A percentile compares a stretch with the other conserved stretches of the same genome.
phyloP scores from a whole-genome alignment of 2,888 invertebrate species.

The Hyalella azteca region DNA sequence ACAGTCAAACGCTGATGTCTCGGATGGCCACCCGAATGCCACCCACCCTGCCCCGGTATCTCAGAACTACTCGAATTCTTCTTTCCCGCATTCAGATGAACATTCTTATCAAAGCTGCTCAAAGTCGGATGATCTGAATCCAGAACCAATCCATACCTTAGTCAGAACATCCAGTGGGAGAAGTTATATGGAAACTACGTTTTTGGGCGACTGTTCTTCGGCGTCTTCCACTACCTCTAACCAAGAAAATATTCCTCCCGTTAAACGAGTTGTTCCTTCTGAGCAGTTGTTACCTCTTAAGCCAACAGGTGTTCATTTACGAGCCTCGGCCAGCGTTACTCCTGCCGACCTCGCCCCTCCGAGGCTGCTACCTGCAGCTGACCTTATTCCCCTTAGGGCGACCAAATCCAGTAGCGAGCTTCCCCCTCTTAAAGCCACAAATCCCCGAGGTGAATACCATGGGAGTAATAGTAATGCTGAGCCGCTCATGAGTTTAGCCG shows the following conservation, averaged over 20 bases:
- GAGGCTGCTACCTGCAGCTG: conserved; percentile 34
- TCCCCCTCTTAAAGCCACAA: conserved; percentile 54
- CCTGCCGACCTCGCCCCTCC: conserved; percentile 41
- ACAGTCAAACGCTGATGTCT: not conserved
- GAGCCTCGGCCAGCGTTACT: conserved; percentile 42
- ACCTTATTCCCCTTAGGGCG: conserved; percentile 49
- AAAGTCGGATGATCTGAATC: not conserved
- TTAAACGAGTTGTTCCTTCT: conserved; percentile 20
- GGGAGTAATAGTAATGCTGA: conserved; percentile 38
- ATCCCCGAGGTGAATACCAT: not conserved
- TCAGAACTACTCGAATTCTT: conserved; percentile 4
- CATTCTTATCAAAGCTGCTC: not conserved
- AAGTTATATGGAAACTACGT: conserved; percentile 54
- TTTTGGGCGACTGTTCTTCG: conserved; percentile 41
- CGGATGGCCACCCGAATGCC: conserved; percentile 8
- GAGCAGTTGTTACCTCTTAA: conserved; percentile 41
- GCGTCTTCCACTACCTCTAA: conserved; percentile 40
- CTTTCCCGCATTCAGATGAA: not conserved
- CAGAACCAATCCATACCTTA: conserved; percentile 47
- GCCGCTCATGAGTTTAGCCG: conserved; percentile 54
- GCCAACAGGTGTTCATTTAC: conserved; percentile 41
- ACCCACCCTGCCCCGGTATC: not conserved
- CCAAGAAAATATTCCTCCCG: conserved; percentile 56
- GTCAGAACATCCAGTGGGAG: conserved; percentile 56
- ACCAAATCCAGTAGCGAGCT: conserved; percentile 53